Percentiles rank a stretch among this genome's conserved stretches.
These are phyloP conservation scores for Potamarius usumacintae DNA, from an alignment of 2,113 vertebrate genomes.

Conservation along the genomic window DNA sequence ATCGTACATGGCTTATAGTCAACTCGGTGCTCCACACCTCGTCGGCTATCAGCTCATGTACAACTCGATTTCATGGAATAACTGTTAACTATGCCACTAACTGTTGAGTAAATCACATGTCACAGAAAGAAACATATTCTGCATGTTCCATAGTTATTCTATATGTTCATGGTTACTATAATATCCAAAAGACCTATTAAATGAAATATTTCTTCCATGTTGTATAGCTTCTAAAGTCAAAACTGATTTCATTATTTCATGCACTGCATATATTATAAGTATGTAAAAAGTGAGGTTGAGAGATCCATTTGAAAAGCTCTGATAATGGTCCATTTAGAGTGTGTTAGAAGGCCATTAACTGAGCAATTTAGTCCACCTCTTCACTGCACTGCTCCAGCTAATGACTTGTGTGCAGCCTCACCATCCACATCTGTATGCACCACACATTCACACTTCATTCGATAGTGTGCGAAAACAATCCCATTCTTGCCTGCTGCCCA, in stretches of 20 bases:
- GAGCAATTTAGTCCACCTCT: conserved; percentile 50
- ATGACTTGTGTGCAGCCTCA: conserved; percentile 38
- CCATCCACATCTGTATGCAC: conserved; percentile 45
- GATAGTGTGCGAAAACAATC: conserved; percentile 28
- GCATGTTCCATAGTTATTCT: background rate
- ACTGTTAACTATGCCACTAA: background rate
- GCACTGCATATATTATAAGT: conserved; percentile 17
- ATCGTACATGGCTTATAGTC: no score
- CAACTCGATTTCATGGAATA: no score
- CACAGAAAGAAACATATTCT: background rate
- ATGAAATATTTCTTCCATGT: background rate
- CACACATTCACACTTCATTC: conserved; percentile 44
- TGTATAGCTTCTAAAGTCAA: background rate
- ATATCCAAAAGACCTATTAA: background rate
- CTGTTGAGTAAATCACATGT: background rate
- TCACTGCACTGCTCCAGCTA: conserved; percentile 37
- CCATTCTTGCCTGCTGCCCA: conserved; percentile 25
- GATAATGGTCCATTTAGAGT: conserved; percentile 56
- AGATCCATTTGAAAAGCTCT: conserved; percentile 51
- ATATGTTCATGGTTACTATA: background rate
- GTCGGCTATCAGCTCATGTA: no score
- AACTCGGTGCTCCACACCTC: no score
- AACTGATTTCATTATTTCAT: conserved; percentile 1
- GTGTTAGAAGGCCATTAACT: conserved; percentile 52
- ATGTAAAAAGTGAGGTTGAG: conserved; percentile 42